Evolutionary conservation across 1,140 invertebrate species (phyloP).

Genomic region (Brachionus angularis): DNA sequence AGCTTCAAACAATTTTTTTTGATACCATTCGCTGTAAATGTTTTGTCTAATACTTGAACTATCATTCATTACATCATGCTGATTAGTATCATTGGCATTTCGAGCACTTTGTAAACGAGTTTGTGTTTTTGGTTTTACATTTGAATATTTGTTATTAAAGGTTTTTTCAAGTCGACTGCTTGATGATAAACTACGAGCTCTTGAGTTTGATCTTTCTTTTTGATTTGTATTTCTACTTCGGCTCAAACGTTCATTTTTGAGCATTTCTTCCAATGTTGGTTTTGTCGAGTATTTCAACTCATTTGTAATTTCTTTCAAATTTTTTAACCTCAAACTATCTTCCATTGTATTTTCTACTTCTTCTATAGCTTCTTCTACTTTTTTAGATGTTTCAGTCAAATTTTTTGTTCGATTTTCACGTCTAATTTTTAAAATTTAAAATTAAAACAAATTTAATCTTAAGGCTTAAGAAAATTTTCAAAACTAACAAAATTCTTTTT

Average conservation of each 20-base stretch:
- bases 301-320: constrained; percentile 19
- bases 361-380: constrained; percentile 37
- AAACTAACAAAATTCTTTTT: constrained; percentile 12
- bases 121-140: constrained; percentile 41
- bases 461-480: neutral
- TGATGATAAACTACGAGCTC: constrained; percentile 5
- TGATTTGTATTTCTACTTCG: neutral
- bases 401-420: constrained; percentile 37
- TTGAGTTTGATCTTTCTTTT: neutral
- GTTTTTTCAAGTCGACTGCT: neutral
- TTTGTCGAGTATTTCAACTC: constrained; percentile 30
- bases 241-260: constrained; percentile 15
- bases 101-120: constrained; percentile 35
- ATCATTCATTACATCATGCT: constrained; percentile 31
- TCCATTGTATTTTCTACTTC: constrained; percentile 26
- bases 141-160: neutral
- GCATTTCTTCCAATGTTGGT: constrained; percentile 9
- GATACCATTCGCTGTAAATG: constrained; percentile 30
- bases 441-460: neutral
- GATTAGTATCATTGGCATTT: neutral
- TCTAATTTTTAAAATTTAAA: neutral
- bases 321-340: constrained; percentile 34
- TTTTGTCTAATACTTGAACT: constrained; percentile 21
- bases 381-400: constrained; percentile 23
- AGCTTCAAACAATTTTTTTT: constrained; percentile 27